These are phyloP conservation scores for Leptodactylus fuscus DNA, from an alignment of 2,113 vertebrate species.

Conservation along the genomic window DNA sequence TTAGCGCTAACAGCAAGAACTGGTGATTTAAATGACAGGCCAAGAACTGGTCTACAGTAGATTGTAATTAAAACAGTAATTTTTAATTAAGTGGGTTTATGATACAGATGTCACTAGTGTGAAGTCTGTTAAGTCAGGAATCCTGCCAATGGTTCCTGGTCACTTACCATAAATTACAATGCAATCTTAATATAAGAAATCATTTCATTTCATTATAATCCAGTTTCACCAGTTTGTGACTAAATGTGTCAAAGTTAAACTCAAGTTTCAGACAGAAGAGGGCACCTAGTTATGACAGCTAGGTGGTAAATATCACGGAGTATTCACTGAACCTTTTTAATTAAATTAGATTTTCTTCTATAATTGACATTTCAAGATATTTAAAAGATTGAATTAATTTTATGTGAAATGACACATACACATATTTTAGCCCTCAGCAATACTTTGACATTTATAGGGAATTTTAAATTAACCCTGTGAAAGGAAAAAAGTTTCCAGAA, in stretches of 20 bases:
- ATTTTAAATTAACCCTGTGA: constrained; percentile 19
- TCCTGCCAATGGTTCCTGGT: neutral
- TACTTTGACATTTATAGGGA: constrained; percentile 62
- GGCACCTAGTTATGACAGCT: constrained; percentile 58
- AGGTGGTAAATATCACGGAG: constrained; percentile 52
- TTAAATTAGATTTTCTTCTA: constrained; percentile 60
- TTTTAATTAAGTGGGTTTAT: constrained; percentile 39
- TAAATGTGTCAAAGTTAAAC: constrained; percentile 56
- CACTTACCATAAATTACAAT: neutral
- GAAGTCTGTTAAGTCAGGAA: neutral
- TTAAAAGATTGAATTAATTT: constrained; percentile 47
- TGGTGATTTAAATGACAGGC: neutral
- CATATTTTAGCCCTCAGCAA: constrained; percentile 54
- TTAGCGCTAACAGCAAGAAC: neutral
- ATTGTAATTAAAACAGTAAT: constrained; percentile 15
- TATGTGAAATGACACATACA: constrained; percentile 61
- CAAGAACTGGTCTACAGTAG: neutral
- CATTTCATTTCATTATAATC: neutral
- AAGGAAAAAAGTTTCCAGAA: constrained; percentile 27
- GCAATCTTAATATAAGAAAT: neutral
- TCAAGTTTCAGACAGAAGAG: constrained; percentile 57
- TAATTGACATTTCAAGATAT: constrained; percentile 65
- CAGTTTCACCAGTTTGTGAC: constrained; percentile 51
- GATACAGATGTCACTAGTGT: neutral
- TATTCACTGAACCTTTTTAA: constrained; percentile 61